phyloP scores from a whole-genome alignment of 1,140 invertebrate genomes.

The Arion vulgaris region DNA sequence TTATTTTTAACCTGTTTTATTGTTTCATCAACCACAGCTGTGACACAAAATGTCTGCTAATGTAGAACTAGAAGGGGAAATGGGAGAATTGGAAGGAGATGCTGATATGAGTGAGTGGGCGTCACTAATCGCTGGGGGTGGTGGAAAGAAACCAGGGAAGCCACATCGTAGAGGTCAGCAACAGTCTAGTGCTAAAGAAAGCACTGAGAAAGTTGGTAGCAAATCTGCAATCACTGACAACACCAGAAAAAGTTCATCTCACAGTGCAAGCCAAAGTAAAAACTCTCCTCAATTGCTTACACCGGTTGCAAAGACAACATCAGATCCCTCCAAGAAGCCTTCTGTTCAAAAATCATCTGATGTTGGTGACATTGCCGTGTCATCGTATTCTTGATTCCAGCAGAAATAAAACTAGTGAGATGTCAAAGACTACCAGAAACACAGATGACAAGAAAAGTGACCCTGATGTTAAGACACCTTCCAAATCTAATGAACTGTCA shows the following conservation, averaged over 20 bases:
- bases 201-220: neutral
- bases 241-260: neutral
- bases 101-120: slow-evolving; percentile 11
- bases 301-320: neutral
- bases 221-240: neutral
- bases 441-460: neutral
- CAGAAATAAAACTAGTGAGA: neutral
- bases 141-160: neutral
- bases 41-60: neutral
- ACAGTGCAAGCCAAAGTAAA: neutral
- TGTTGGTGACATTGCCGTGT: neutral
- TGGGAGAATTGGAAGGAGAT: neutral
- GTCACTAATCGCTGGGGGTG: neutral
- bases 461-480: neutral
- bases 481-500: neutral
- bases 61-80: neutral
- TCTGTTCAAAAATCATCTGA: neutral
- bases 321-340: neutral
- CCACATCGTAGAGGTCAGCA: neutral
- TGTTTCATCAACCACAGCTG: neutral
- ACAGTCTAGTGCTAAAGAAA: neutral
- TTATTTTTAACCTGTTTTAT: too few relatives aligned
- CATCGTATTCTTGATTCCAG: neutral
- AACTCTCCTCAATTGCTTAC: neutral
- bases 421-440: neutral